phyloP scores from a whole-genome alignment of 1,140 invertebrate genomes.

The Brachionus rotundiformis region DNA sequence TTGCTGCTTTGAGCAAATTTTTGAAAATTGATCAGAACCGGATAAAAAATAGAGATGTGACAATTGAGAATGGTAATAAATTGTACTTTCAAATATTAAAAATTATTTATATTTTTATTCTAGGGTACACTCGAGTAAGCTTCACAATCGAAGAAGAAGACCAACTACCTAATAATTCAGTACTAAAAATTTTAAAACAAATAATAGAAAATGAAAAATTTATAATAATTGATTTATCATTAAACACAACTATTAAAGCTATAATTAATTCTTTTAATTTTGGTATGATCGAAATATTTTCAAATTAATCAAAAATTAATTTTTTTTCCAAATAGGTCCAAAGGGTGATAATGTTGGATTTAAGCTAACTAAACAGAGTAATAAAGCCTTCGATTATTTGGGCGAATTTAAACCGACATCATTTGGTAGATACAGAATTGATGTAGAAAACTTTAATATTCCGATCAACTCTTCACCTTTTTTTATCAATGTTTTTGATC shows the following conservation, averaged over 20 bases:
- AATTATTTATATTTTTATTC: neutral
- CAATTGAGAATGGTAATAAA: conserved; percentile 24
- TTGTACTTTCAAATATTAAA: neutral
- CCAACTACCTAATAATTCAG: neutral
- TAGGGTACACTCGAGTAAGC: conserved; percentile 3
- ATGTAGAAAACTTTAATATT: conserved; percentile 27
- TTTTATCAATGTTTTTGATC: conserved; percentile 61
- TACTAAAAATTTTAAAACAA: conserved; percentile 1
- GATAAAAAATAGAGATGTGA: neutral
- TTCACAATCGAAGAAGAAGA: conserved; percentile 14
- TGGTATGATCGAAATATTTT: conserved; percentile 26
- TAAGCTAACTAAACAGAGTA: neutral
- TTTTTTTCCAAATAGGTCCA: neutral
- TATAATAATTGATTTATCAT: neutral
- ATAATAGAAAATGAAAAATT: conserved; percentile 37
- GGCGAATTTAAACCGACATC: neutral
- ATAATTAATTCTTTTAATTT: conserved; percentile 25
- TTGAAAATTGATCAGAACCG: conserved; percentile 6
- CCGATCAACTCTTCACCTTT: conserved; percentile 57
- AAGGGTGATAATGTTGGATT: conserved; percentile 35
- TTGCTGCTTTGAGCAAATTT: conserved; percentile 35
- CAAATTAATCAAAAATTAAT: neutral
- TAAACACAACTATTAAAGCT: conserved; percentile 20
- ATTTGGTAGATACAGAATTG: conserved; percentile 9
- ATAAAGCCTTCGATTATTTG: conserved; percentile 10